Base-by-base conservation (phyloP, 2,113 vertebrate species). In the Xyliphius kryptos region DNA sequence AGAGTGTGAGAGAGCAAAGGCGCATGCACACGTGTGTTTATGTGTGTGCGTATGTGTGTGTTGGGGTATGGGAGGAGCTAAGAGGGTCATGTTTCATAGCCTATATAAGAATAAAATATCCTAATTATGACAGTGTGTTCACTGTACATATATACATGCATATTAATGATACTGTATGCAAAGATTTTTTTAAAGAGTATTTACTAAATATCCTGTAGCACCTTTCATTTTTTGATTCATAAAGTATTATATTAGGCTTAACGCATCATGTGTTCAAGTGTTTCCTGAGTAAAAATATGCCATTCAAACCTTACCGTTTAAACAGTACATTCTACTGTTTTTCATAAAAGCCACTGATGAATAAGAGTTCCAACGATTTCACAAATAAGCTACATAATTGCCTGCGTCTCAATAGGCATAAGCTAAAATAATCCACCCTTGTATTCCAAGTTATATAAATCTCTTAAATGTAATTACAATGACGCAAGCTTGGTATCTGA, bases 401-500 rank as follows among this genome's bases (percentile, higher is more conserved):
- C 36, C 20, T 26, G 48, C 5, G 9, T 17, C 46, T 19, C 46
- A 57, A 2, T 40, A 20, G 47, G 20, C 47, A 40, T 56, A n/a
- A 44, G 16, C 47, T 12, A 11, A 52, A 44, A 17, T 36, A 41
- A 19, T 22, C 17, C 10, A 43, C 46, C 7, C 21, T 46, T 59
- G 19, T 59, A 16, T 44, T 57, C 1, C 21, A 52, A 5, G 47
- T 52, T 52, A 32, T 52, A 52, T 26, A 58, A 59, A 59, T 59
- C 21, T 37, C 38, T 32, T 16, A 46, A 51, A 67, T 32, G 9
- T 36, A 58, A 66, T 58, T 43, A 67, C 21, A 58, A 57, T 50
- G 63, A 66, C 11, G 19, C 36, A 66, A 47, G 36, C 58, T 58
- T 67, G 55, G 37, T 13, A 41, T 59, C 56, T 52, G 21, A 59